Conservation (phyloP, 2,888 invertebrate species). For the Pristionchus mayeri region DNA sequence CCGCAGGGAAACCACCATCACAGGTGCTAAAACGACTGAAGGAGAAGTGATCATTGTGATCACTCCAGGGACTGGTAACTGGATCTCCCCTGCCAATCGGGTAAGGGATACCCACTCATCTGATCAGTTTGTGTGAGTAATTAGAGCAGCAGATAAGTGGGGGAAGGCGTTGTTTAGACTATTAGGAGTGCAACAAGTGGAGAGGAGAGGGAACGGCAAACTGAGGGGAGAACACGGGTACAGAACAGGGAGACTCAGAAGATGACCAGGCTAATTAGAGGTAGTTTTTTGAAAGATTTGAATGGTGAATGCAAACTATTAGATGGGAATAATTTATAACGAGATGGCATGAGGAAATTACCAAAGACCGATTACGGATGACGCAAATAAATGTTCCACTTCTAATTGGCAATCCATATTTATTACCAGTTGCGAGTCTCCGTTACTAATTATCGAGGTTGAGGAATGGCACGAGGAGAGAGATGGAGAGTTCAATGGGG, state of each 20-base stretch:
- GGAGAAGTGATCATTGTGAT: too few relatives aligned
- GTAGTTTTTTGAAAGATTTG: too few relatives aligned
- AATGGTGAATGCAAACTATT: too few relatives aligned
- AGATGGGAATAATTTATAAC: too few relatives aligned
- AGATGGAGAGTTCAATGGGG: not conserved
- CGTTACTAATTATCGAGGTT: constrained; percentile 7
- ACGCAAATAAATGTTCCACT: not conserved
- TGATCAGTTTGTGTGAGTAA: constrained; percentile 29
- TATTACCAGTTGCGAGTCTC: constrained; percentile 30
- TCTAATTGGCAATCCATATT: constrained; percentile 1
- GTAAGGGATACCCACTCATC: constrained; percentile 34
- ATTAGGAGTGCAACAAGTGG: constrained; percentile 29
- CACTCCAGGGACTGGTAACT: not conserved
- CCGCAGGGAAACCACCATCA: too few relatives aligned
- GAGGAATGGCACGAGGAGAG: not conserved
- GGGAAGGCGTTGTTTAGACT: constrained; percentile 26
- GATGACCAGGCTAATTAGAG: too few relatives aligned
- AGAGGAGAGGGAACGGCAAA: constrained; percentile 22
- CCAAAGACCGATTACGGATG: not conserved
- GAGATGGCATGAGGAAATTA: too few relatives aligned
- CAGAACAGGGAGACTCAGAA: too few relatives aligned
- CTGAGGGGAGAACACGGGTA: not conserved
- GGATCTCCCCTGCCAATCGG: not conserved
- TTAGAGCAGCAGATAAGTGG: constrained; percentile 36
- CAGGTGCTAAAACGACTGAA: too few relatives aligned